phyloP scores from a whole-genome alignment of 2,888 invertebrate genomes.

The Dichetophora obliterata region DNA sequence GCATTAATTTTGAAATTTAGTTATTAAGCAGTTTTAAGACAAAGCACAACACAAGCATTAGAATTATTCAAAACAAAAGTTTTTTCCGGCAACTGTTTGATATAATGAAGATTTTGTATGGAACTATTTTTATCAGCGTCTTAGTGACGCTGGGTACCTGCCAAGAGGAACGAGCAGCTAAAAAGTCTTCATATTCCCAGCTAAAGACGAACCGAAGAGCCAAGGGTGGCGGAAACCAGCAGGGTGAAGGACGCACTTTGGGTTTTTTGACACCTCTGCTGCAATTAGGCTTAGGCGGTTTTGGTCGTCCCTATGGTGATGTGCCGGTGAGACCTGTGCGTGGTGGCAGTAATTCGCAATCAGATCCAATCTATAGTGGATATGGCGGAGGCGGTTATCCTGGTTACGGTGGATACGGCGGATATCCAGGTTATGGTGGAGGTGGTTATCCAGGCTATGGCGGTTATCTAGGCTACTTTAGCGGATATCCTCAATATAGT shows the following conservation, averaged over 20 bases:
- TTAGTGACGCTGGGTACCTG: constrained; percentile 14
- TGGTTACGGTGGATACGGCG: background rate
- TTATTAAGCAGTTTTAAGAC: background rate
- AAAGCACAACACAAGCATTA: background rate
- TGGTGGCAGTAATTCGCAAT: constrained; percentile 6
- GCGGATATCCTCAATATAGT: constrained; percentile 31
- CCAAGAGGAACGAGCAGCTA: background rate
- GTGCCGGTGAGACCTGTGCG: constrained; percentile 2
- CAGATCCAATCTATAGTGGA: constrained; percentile 41
- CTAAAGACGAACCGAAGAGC: background rate
- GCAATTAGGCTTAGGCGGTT: constrained; percentile 28
- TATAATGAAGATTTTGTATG: background rate
- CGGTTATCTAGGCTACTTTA: constrained; percentile 36
- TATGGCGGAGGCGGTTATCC: constrained; percentile 27
- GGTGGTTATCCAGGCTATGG: constrained; percentile 27
- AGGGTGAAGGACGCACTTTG: constrained; percentile 45
- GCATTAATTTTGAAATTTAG: background rate
- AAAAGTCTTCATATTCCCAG: background rate
- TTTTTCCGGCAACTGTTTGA: background rate
- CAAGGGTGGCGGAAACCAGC: background rate
- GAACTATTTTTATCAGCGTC: constrained; percentile 11
- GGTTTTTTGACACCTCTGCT: constrained; percentile 41
- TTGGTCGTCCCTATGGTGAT: constrained; percentile 1
- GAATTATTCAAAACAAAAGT: background rate
- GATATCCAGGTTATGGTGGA: constrained; percentile 20